phyloP scores from a whole-genome alignment of 2,113 vertebrate species.

The Perognathus longimembris region DNA sequence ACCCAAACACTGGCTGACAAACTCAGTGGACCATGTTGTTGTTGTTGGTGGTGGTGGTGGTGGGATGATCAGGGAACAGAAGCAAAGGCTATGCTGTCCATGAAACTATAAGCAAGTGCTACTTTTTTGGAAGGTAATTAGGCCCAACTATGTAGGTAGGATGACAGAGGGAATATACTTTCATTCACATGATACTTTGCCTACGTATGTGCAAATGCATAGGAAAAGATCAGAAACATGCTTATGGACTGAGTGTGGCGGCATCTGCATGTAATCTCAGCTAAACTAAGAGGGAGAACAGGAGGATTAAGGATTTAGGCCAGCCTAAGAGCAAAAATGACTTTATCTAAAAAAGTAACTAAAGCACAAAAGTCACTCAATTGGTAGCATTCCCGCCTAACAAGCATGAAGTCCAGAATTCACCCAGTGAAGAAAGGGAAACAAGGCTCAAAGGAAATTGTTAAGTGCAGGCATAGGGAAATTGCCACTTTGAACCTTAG shows the following conservation, averaged over 20 bases:
- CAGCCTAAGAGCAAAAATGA: too few relatives aligned
- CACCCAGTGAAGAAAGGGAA: background rate
- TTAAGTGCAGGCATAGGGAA: background rate
- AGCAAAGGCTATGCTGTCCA: background rate
- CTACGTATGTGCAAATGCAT: background rate
- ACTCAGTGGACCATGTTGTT: background rate
- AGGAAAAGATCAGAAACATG: background rate
- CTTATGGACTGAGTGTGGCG: too few relatives aligned
- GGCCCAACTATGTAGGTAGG: background rate
- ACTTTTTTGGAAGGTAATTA: background rate
- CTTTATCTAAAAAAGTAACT: too few relatives aligned
- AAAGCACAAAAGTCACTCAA: too few relatives aligned
- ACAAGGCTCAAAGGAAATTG: accelerated
- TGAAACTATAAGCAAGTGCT: background rate
- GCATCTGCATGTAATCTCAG: too few relatives aligned
- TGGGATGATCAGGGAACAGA: background rate
- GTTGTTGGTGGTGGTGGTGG: background rate
- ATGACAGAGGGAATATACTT: background rate
- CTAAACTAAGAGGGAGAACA: too few relatives aligned
- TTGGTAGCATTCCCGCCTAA: too few relatives aligned
- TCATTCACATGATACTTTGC: background rate
- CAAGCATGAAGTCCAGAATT: too few relatives aligned
- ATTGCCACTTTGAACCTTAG: background rate
- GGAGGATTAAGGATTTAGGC: too few relatives aligned
- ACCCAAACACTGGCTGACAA: background rate